Evolutionary conservation across 2,113 vertebrate species (phyloP), one percentile per base, ranked within the genome.

Genomic region (Clinocottus analis): DNA sequence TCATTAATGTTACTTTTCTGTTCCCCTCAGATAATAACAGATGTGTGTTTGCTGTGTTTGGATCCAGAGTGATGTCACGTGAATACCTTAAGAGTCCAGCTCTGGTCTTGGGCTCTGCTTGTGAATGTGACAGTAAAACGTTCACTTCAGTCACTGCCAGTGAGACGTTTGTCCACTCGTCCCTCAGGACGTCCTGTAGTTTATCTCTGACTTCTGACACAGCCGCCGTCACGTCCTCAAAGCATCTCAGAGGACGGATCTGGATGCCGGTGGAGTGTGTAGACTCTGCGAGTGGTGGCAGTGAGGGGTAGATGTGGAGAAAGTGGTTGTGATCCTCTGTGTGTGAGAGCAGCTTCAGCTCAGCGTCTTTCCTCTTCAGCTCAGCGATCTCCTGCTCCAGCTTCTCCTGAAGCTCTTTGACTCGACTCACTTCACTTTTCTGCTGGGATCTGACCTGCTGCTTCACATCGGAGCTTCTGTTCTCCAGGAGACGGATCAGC

Each of bases 241-340:
- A 82, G 73, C 25, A 63, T 3, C 11, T 27, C 16, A 39, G 47
- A 58, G 65, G 58, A 39, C 14, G 49, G 33, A 63, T 37, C 0
- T n/a, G 3, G 16, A 25, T 31, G 41, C 29, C 53, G 29, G 66
- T 23, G 13, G 69, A 27, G 10, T 62, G 0, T 33, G 45, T 51
- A 56, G 59, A 51, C 33, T 37, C 27, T 31, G 49, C 25, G 55
- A 70, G 60, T 37, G 1, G 10, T 55, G 61, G 6, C 53, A 31
- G 13, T 56, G 65, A 33, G 23, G 47, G 27, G 71, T 33, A 72
- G 5, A 49, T 58, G 5, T 19, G 16, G 19, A 83, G 17, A 45
- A 78, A 83, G 19, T 39, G 21, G 33, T 4, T 62, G 33, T 23
- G 71, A 53, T 79, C 79, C 41, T 70, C 41, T 77, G 70, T 55